phyloP scores from a whole-genome alignment of 2,113 vertebrate species.

The Sander vitreus region DNA sequence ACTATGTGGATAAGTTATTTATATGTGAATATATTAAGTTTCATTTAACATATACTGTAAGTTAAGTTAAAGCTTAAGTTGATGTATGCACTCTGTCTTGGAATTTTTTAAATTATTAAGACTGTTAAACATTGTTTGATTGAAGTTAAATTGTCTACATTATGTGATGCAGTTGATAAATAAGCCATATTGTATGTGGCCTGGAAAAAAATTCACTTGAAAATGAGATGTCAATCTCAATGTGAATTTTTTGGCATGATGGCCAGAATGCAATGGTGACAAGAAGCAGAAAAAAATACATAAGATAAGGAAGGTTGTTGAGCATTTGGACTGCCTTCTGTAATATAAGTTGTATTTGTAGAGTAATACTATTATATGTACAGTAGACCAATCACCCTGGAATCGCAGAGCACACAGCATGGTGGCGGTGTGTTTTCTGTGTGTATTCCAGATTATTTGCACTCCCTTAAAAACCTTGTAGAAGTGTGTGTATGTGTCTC shows the following conservation, averaged over 20 bases:
- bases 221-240: conserved; percentile 72
- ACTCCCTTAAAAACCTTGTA: conserved; percentile 70
- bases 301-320: conserved; percentile 10
- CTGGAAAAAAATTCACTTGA: conserved; percentile 55
- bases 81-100: conserved; percentile 45
- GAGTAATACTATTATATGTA: conserved; percentile 17
- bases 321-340: conserved; percentile 27
- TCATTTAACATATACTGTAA: conserved; percentile 59
- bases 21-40: conserved; percentile 63
- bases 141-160: conserved; percentile 14
- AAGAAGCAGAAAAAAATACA: not conserved
- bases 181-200: conserved; percentile 34
- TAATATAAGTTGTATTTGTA: conserved; percentile 22
- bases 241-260: conserved; percentile 38
- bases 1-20: conserved; percentile 59
- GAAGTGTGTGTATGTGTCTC: conserved; percentile 75
- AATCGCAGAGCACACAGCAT: conserved; percentile 69
- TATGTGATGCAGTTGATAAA: conserved; percentile 2
- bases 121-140: conserved; percentile 35
- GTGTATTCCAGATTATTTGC: conserved; percentile 69
- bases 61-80: conserved; percentile 60
- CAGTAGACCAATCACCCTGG: conserved; percentile 53
- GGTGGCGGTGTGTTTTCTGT: conserved; percentile 55
- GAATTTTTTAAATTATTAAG: conserved; percentile 42
- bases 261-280: conserved; percentile 30